Conservation (phyloP, 2,113 vertebrate species). For the Callorhinus ursinus region DNA sequence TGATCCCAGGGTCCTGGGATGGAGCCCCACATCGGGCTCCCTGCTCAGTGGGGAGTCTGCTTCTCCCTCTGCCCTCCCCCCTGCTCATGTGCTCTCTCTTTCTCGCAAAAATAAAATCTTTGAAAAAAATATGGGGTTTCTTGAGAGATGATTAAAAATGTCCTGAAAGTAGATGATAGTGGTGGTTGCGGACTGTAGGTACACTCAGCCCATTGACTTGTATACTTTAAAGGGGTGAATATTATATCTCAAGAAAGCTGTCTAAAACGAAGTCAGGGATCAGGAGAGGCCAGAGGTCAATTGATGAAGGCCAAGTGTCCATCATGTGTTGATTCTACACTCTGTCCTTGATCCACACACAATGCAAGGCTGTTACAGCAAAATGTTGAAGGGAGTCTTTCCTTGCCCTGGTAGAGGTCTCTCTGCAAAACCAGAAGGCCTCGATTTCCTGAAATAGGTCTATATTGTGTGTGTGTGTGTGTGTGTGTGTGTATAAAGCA, state of each 20-base stretch:
- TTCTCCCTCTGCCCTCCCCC: no score
- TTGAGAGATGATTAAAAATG: neutral
- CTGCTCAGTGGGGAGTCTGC: no score
- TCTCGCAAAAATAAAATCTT: neutral
- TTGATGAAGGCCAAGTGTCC: neutral
- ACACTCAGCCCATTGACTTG: neutral
- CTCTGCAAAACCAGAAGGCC: neutral
- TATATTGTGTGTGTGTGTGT: neutral
- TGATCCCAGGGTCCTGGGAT: neutral
- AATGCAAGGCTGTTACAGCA: neutral
- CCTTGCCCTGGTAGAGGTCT: neutral
- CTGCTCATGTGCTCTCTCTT: neutral
- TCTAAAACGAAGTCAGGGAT: neutral
- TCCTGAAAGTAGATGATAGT: neutral
- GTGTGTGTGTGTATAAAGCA: accelerated
- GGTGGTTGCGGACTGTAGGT: neutral
- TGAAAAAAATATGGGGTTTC: neutral
- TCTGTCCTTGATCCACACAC: neutral
- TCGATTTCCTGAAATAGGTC: neutral
- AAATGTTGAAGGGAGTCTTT: neutral
- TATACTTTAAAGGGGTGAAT: neutral
- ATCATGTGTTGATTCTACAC: neutral
- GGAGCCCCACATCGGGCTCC: no score
- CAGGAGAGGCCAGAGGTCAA: neutral
- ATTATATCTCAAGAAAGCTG: neutral